Conservation (phyloP, 1,140 invertebrate genomes). For the Trichogramma pretiosum region DNA sequence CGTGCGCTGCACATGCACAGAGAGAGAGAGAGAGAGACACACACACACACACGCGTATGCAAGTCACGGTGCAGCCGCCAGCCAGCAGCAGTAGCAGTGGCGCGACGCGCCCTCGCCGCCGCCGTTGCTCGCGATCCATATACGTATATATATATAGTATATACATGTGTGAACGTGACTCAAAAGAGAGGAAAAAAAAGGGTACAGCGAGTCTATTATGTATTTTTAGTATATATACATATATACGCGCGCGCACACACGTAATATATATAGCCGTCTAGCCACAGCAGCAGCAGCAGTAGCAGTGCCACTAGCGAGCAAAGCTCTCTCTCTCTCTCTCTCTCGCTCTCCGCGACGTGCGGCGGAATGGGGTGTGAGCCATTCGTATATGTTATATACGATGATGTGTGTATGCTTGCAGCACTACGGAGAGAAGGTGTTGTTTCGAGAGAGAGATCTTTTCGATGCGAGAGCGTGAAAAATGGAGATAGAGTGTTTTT, state of each 20-base stretch:
- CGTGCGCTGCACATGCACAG: too few species aligned
- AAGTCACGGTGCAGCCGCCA: not conserved
- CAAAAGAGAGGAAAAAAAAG: conserved; percentile 15
- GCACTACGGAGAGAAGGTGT: conserved; percentile 2
- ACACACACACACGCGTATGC: not conserved
- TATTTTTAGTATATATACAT: conserved; percentile 13
- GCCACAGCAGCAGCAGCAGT: too few species aligned
- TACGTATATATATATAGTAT: too few species aligned
- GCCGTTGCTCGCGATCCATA: too few species aligned
- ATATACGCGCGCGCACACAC: too few species aligned
- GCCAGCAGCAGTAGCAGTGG: too few species aligned
- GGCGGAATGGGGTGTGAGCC: not conserved
- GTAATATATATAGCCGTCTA: too few species aligned
- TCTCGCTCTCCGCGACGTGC: not conserved
- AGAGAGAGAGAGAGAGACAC: not conserved
- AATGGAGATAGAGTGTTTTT: not conserved
- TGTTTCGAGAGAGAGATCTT: conserved; percentile 17
- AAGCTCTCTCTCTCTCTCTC: too few species aligned
- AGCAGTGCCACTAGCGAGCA: too few species aligned
- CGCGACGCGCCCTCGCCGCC: too few species aligned
- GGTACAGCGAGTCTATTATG: conserved; percentile 11
- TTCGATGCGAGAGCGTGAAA: not conserved
- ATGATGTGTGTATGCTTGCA: not conserved
- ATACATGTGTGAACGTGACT: conserved; percentile 19
- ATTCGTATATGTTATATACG: too few species aligned